Percentiles rank a stretch among this genome's conserved stretches.
Evolutionary conservation across 2,888 invertebrate species (phyloP).

Genomic region (Erebia palarica): DNA sequence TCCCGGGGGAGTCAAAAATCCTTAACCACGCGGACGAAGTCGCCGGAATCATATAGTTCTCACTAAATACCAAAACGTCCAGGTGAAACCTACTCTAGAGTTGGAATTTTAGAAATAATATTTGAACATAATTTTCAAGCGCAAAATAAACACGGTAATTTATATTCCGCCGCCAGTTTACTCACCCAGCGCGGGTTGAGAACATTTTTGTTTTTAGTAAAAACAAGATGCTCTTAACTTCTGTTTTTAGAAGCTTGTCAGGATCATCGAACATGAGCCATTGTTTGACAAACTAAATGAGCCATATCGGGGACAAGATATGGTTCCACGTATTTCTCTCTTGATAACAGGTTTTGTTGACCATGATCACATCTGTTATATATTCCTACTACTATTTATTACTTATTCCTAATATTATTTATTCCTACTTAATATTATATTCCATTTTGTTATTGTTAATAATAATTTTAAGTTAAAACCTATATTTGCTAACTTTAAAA

Average conservation of each 20-base stretch:
- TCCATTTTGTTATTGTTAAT: too few species aligned
- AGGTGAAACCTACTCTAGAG: constrained; percentile 14
- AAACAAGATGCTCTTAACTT: constrained; percentile 74
- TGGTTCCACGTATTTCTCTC: constrained; percentile 13
- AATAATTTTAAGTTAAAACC: too few species aligned
- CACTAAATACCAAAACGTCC: constrained; percentile 22
- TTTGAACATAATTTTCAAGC: constrained; percentile 26
- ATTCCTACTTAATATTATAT: too few species aligned
- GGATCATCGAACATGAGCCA: constrained; percentile 57
- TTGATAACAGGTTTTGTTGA: constrained; percentile 6
- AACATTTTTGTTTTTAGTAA: constrained; percentile 67
- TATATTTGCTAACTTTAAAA: too few species aligned
- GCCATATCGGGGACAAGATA: constrained; percentile 21
- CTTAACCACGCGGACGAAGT: too few species aligned
- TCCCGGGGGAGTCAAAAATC: too few species aligned
- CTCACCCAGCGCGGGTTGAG: constrained; percentile 32
- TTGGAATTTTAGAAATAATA: constrained; percentile 22
- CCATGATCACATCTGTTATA: not conserved
- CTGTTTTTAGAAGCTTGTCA: constrained; percentile 70
- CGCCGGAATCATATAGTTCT: too few species aligned
- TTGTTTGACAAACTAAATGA: constrained; percentile 60
- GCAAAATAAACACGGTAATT: constrained; percentile 26
- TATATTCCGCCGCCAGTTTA: constrained; percentile 32
- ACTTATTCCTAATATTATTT: too few species aligned
- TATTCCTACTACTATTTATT: too few species aligned